Percentiles rank a stretch among this genome's conserved stretches.
Evolutionary conservation across 1,140 invertebrate genomes (phyloP).

Genomic region (Fopius arisanus): DNA sequence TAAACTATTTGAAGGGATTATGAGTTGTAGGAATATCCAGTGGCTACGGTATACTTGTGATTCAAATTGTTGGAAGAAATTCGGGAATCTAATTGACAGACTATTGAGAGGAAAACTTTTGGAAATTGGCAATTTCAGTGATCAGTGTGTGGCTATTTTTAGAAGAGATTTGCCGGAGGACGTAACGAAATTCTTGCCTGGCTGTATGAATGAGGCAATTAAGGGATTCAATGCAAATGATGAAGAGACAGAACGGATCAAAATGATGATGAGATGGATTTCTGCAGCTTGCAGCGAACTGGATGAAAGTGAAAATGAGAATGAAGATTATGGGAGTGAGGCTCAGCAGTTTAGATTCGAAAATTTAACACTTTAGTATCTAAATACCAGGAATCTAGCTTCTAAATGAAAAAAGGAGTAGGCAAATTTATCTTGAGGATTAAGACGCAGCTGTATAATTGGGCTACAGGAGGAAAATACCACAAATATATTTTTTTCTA

Average conservation of each 20-base stretch:
- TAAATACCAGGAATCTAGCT: too few relatives aligned
- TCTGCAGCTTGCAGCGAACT: constrained; percentile 42
- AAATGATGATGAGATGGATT: constrained; percentile 55
- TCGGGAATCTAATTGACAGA: constrained; percentile 51
- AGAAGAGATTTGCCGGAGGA: constrained; percentile 58
- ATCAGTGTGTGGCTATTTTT: constrained; percentile 61
- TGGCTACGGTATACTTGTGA: constrained; percentile 51
- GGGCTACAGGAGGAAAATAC: too few relatives aligned
- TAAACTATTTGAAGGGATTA: constrained; percentile 47
- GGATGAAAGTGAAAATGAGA: not conserved
- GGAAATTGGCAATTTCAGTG: constrained; percentile 53
- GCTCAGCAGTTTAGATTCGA: too few relatives aligned
- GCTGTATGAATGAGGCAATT: constrained; percentile 54
- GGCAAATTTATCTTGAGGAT: too few relatives aligned
- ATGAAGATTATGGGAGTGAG: too few relatives aligned
- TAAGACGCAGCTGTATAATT: too few relatives aligned
- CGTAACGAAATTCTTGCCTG: constrained; percentile 52
- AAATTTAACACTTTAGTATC: too few relatives aligned
- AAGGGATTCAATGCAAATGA: constrained; percentile 44
- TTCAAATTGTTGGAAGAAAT: constrained; percentile 44
- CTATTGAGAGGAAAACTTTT: constrained; percentile 55
- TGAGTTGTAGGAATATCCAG: constrained; percentile 61
- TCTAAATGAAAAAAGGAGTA: too few relatives aligned
- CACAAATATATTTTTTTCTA: too few relatives aligned
- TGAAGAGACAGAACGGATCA: constrained; percentile 50